Base-by-base conservation (phyloP, 2,113 vertebrate species). In the Hippocampus comes region DNA sequence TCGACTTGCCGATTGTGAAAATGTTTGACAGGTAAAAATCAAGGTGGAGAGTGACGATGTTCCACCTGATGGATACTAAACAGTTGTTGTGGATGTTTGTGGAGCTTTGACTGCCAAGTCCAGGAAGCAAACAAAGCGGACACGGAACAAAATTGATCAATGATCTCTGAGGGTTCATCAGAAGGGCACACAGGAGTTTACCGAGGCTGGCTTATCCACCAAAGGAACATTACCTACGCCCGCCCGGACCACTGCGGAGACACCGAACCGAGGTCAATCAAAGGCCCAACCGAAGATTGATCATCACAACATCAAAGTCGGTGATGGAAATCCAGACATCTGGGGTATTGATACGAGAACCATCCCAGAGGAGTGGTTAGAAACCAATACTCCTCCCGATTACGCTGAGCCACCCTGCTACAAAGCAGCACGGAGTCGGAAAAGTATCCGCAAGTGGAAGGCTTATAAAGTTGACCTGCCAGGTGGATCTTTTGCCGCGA, bases 221-320 rank as follows among this genome's bases (percentile, higher is more conserved):
- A 89, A 90, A 91, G 91, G 83, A 90, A 89, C 86, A 90, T 85
- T 84, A 92, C 89, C 89, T 91, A 82, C 84, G 86, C 71, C 90
- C 83, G 83, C 83, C 84, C 72, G 67, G 82, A 81, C 79, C 85
- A 88, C 83, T 87, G 89, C 90, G 89, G 89, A 92, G 87, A 91
- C 91, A 89, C 90, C 86, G 88, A 88, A 88, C 82, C 74, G 78
- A 80, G 90, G 91, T 93, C 90, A 92, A 91, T 92, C 81, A 89
- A 91, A 89, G 84, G 89, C 91, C 87, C 90, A 89, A 89, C 82
- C 78, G 85, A 85, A 90, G 90, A 93, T 92, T 91, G 91, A 93
- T 92, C 88, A 91, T 84, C 74, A 70, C 78, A 87, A 91, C 92
- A 91, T 92, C 91, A 93, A 93, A 93, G 91, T 86, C 82, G 74